Conservation (phyloP, 2,888 invertebrate species). For the Plebejus anna region DNA sequence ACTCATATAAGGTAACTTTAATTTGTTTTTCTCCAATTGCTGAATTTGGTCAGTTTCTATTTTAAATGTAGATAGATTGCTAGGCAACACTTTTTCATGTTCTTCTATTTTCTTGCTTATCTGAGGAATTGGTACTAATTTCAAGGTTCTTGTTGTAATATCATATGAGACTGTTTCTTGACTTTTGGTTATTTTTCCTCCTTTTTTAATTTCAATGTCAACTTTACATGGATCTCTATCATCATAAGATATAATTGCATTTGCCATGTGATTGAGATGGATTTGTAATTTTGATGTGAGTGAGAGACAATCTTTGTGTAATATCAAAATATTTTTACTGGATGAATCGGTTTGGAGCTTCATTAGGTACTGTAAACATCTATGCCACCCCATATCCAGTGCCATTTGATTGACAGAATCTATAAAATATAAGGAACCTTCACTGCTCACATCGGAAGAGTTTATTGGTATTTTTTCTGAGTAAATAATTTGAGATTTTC, state of each 20-base stretch:
- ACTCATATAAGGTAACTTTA: conserved; percentile 82
- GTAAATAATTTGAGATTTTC: conserved; percentile 40
- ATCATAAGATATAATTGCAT: conserved; percentile 58
- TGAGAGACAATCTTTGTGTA: conserved; percentile 74
- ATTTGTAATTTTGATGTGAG: conserved; percentile 58
- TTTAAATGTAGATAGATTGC: conserved; percentile 81
- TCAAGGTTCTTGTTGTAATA: conserved; percentile 52
- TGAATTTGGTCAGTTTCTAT: conserved; percentile 82
- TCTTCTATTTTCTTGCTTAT: conserved; percentile 51
- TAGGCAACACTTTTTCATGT: conserved; percentile 61
- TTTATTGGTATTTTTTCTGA: conserved; percentile 48
- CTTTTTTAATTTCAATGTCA: conserved; percentile 68
- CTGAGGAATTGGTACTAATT: conserved; percentile 50
- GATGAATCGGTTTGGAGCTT: conserved; percentile 49
- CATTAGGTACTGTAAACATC: conserved; percentile 52
- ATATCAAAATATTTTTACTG: conserved; percentile 55
- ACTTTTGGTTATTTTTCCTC: conserved; percentile 73
- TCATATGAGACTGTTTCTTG: conserved; percentile 62
- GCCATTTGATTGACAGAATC: conserved; percentile 71
- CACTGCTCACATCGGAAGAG: conserved; percentile 42
- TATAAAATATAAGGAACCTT: conserved; percentile 55
- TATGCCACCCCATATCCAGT: conserved; percentile 59
- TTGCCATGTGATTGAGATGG: conserved; percentile 70
- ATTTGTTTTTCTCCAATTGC: conserved; percentile 77
- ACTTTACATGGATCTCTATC: conserved; percentile 48